Percentiles rank a stretch among this genome's conserved stretches.
Evolutionary conservation across 2,797 vertebrate genomes (phyloP).

Genomic region (Cryptoprocta ferox): DNA sequence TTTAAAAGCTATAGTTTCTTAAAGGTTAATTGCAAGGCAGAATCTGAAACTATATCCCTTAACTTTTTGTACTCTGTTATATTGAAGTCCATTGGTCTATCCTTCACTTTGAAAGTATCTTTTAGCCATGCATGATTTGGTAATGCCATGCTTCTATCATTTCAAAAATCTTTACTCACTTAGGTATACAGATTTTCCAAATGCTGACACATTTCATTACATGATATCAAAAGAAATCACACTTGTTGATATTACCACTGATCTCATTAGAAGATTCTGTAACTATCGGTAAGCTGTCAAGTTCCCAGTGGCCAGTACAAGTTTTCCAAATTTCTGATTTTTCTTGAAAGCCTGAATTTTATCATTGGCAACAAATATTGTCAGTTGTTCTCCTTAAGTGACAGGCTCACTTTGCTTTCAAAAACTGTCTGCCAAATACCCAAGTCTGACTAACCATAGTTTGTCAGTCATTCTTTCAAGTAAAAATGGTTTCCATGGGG

Average conservation of each 20-base stretch:
- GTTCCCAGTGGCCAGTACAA: not conserved
- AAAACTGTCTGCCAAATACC: not conserved
- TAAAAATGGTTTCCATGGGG: not conserved
- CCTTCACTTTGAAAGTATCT: not conserved
- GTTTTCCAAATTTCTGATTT: constrained; percentile 29
- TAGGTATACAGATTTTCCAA: constrained; percentile 27
- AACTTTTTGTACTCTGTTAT: not conserved
- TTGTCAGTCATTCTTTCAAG: not conserved
- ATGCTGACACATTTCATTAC: constrained; percentile 16
- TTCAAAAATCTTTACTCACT: constrained; percentile 9
- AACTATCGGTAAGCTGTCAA: constrained; percentile 22
- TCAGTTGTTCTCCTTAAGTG: constrained; percentile 37
- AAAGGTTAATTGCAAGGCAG: not conserved
- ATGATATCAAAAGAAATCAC: not conserved
- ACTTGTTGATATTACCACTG: constrained; percentile 22
- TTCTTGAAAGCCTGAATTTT: constrained; percentile 49
- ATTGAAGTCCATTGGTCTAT: not conserved
- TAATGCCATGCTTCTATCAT: not conserved
- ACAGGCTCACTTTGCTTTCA: not conserved
- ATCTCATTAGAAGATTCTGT: constrained; percentile 25
- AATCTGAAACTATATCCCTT: not conserved
- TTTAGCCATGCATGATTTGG: not conserved
- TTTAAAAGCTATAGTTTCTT: constrained; percentile 19
- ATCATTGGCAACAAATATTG: constrained; percentile 23
- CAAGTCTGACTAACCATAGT: not conserved